Percentiles rank a stretch among this genome's conserved stretches.
Evolutionary conservation across 2,113 vertebrate genomes (phyloP).

Genomic region (Oncorhynchus nerka): DNA sequence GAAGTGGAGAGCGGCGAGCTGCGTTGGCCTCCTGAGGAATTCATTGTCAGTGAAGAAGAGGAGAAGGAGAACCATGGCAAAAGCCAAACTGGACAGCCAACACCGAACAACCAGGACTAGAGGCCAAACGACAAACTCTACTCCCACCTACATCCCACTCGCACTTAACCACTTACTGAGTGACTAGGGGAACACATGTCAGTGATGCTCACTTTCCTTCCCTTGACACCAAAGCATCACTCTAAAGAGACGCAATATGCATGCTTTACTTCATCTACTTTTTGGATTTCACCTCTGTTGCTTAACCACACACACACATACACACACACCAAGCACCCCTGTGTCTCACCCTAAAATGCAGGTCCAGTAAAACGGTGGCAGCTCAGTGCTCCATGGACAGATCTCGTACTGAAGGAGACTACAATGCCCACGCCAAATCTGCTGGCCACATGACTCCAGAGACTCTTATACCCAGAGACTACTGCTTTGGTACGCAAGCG

Average conservation of each 20-base stretch:
- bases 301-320: not conserved
- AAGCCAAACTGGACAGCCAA: slow-evolving; percentile 71
- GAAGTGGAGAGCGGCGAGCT: slow-evolving; percentile 97
- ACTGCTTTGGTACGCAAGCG: slow-evolving; percentile 50
- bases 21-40: slow-evolving; percentile 95
- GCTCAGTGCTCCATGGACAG: slow-evolving; percentile 41
- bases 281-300: not conserved
- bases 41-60: slow-evolving; percentile 84
- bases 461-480: slow-evolving; percentile 38
- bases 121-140: slow-evolving; percentile 23
- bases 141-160: slow-evolving; percentile 18
- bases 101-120: slow-evolving; percentile 67
- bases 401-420: slow-evolving; percentile 29
- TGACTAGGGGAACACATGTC: slow-evolving; percentile 24
- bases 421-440: slow-evolving; percentile 39
- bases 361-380: slow-evolving; percentile 26
- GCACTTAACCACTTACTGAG: slow-evolving; percentile 39
- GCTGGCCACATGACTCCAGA: slow-evolving; percentile 56
- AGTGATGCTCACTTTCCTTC: slow-evolving; percentile 9
- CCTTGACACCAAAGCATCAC: slow-evolving; percentile 49
- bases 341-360: slow-evolving; percentile 31
- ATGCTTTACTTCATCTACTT: not conserved
- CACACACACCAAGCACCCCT: slow-evolving; percentile 3
- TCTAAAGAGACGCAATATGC: slow-evolving; percentile 44
- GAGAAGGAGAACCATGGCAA: slow-evolving; percentile 63